Evolutionary conservation across 2,113 vertebrate species (phyloP), one percentile per base, ranked within the genome.

Genomic region (Serilophus lunatus): DNA sequence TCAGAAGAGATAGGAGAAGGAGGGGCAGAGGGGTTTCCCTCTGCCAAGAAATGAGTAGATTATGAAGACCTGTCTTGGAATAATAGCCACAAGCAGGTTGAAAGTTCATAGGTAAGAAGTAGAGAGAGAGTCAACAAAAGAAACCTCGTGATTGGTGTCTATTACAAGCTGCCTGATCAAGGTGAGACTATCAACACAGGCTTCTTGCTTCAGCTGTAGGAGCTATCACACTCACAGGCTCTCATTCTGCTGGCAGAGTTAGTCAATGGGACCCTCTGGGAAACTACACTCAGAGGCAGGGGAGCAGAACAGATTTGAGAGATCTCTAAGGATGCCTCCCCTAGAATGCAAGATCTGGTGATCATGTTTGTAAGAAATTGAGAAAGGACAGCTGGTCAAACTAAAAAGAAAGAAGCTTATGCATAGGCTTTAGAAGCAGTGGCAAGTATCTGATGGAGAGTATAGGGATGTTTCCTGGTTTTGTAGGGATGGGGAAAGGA

Each of bases 291-390:
- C 17, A 53, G 10, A 12, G 29, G 13, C 38, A 63, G 69, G 11
- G 23, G 16, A 53, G 25, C 11, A 64, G 23, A 64, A 54, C 3
- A 38, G 22, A 54, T 13, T 7, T 38, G 26, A 40, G 38, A 40
- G 47, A 31, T 36, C 9, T 59, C 51, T 31, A 36, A 53, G 33
- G 38, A 45, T 5, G 2, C 6, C 25, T 72, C 53, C 8, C 11
- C 12, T 5, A 75, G 15, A 49, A 24, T 0, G 0, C 42, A 65
- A 75, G 19, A 57, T 9, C 9, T n/a, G 12, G 31, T 18, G 12
- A 56, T 33, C 19, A 6, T 56, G 54, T 56, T 18, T 20, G 33
- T 54, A 54, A 31, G 53, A 31, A 54, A n/a, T 56, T 56, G 54
- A 19, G 54, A 56, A 54, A 54, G 51, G 51, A 31, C 28, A 54